These are phyloP conservation scores for Nomada ruficornis DNA, from an alignment of 2,888 invertebrate species.

Conservation along the genomic window DNA sequence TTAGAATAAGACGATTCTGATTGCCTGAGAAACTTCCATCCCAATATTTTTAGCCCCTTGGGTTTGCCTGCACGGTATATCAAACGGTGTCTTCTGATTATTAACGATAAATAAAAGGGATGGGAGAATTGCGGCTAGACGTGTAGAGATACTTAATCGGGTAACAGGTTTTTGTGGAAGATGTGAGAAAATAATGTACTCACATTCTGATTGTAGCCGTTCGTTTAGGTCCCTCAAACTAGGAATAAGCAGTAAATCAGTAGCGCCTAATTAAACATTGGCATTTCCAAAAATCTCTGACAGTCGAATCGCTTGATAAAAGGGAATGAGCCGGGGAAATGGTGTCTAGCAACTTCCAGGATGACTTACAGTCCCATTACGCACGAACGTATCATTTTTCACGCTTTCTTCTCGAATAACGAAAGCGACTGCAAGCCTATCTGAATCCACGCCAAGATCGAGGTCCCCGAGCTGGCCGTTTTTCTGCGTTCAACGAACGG, in stretches of 20 bases:
- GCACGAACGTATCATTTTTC: conserved; percentile 1
- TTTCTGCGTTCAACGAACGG: background rate
- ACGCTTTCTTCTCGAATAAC: background rate
- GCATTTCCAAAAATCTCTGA: no score
- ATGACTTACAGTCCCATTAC: conserved; percentile 24
- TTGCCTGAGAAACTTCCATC: background rate
- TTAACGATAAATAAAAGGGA: no score
- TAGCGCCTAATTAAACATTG: no score
- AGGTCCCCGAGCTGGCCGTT: no score
- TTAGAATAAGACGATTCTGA: conserved; percentile 61
- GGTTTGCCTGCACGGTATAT: background rate
- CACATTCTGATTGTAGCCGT: no score
- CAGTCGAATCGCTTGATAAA: background rate
- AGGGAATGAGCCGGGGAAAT: conserved; percentile 5
- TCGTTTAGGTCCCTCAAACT: no score
- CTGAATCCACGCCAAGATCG: conserved; percentile 2
- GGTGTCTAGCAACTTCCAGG: background rate
- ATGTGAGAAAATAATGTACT: no score
- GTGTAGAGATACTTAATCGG: no score
- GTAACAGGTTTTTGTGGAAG: no score
- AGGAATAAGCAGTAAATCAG: no score
- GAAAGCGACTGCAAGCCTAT: conserved; percentile 4
- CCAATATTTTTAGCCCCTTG: conserved; percentile 1
- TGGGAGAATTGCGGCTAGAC: no score
- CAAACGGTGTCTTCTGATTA: no score